Evolutionary conservation across 2,888 invertebrate species (phyloP), one percentile per base, ranked within the genome.

Genomic region (Limulus polyphemus): DNA sequence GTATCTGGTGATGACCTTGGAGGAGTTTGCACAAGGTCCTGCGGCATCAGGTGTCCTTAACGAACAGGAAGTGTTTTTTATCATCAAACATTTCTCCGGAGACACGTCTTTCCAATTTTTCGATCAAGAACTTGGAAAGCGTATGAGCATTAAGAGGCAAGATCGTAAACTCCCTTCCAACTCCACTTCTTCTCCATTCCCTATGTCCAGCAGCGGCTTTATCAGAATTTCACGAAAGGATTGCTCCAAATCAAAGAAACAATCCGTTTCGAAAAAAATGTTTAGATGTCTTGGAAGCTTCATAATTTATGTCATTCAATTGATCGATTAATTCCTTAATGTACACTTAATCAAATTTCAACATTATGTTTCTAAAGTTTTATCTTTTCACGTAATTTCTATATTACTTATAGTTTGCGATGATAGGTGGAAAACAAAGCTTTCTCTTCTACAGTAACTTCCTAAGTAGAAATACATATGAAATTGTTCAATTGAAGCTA

Each of bases 1-100:
- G 10, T 87, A 86, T 71, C 79, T 86, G 65, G 75, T 85, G 57
- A 83, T 88, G 80, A 78, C 79, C 12, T 81, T 83, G 11, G 81
- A 80, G 58, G 84, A 85, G 67, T 83, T 88, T 72, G 74, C 79
- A 59, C 79, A 81, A 46, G 82, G 83, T 0, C 83, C 82, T 16
- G 80, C 80, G 72, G 74, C 77, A 11, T 81, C 81, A 55, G 80
- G 80, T 1, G 76, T 83, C 50, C 74, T 83, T 16, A 77, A 79
- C 52, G 79, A 79, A 64, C 77, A 77, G 49, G 83, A 84, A 69
- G 79, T 73, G 48, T 70, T 72, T 47, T 67, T 71, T n/a, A 65
- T 78, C 5, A 68, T 73, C 56, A 70, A 71, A n/a, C 63, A 69
- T 56, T 71, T 76, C 17, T 69, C 60, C 7, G 65, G 64, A 17